A percentile compares a stretch with the other conserved stretches of the same genome.
Conservation (phyloP, 23 tunicate genomes). For the Trididemnum clinides region DNA sequence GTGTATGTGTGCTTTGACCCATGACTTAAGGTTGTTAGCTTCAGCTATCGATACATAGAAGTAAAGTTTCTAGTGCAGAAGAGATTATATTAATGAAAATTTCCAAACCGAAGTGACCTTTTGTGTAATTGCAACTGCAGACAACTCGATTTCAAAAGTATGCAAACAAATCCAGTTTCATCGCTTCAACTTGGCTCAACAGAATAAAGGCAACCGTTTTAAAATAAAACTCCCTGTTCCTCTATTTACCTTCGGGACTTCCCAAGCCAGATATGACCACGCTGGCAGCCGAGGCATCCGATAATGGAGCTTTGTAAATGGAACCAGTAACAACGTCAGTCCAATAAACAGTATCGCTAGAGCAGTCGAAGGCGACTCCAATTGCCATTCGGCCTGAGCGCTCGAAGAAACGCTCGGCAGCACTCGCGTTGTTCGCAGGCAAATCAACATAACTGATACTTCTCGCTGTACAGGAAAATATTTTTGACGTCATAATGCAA, state of each 20-base stretch:
- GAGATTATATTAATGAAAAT: no score
- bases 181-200: no score
- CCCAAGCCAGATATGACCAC: conserved; percentile 36
- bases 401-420: conserved; percentile 36
- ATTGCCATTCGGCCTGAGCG: conserved; percentile 59
- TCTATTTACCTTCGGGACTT: conserved; percentile 84
- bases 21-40: no score
- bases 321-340: conserved; percentile 52
- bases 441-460: conserved; percentile 43
- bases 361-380: conserved; percentile 74
- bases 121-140: no score
- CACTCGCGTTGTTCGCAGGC: conserved; percentile 49
- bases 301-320: conserved; percentile 59
- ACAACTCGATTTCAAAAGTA: background rate
- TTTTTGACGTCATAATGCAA: no score
- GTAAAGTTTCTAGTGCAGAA: no score
- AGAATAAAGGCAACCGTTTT: no score
- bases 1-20: no score
- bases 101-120: no score
- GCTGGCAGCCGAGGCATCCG: conserved; percentile 21
- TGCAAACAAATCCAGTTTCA: background rate
- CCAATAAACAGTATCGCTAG: conserved; percentile 55
- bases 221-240: no score
- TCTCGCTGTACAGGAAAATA: conserved; percentile 56
- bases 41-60: no score